Evolutionary conservation across 2,888 invertebrate genomes (phyloP).

Genomic region (Dascillus cervinus): DNA sequence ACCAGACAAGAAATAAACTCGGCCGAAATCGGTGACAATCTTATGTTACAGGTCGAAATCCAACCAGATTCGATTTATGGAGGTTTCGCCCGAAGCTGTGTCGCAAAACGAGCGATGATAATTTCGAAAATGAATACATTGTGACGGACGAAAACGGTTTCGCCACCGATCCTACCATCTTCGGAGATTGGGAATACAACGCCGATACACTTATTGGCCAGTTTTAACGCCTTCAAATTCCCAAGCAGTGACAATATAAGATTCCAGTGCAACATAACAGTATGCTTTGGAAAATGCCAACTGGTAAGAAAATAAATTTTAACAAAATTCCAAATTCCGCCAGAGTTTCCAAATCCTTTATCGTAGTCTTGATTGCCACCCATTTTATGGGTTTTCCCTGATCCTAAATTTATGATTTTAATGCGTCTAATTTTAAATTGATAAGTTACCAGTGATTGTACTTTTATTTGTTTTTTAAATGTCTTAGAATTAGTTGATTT

Average conservation of each 20-base stretch:
- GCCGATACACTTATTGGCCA: slow-evolving; percentile 73
- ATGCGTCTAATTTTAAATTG: too few species aligned
- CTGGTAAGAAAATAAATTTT: slow-evolving; percentile 55
- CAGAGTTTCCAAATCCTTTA: too few species aligned
- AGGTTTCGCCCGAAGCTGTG: slow-evolving; percentile 87
- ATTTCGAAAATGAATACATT: slow-evolving; percentile 81
- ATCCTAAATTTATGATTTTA: too few species aligned
- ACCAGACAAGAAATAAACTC: slow-evolving; percentile 83
- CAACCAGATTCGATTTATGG: slow-evolving; percentile 69
- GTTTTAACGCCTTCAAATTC: slow-evolving; percentile 92
- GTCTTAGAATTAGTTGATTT: too few species aligned
- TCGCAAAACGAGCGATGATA: slow-evolving; percentile 89
- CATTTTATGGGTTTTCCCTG: too few species aligned
- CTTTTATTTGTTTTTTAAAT: too few species aligned
- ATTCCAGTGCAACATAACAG: slow-evolving; percentile 92
- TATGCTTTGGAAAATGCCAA: slow-evolving; percentile 92
- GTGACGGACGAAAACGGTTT: slow-evolving; percentile 93
- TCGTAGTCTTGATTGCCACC: too few species aligned
- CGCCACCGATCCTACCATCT: slow-evolving; percentile 85
- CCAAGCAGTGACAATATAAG: slow-evolving; percentile 88
- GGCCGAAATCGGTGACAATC: slow-evolving; percentile 70
- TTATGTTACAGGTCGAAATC: slow-evolving; percentile 34
- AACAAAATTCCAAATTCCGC: too few species aligned
- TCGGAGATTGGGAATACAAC: slow-evolving; percentile 89
- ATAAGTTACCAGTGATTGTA: too few species aligned